These are phyloP conservation scores for Bubo scandiacus DNA, from an alignment of 2,113 vertebrate genomes.

Conservation along the genomic window DNA sequence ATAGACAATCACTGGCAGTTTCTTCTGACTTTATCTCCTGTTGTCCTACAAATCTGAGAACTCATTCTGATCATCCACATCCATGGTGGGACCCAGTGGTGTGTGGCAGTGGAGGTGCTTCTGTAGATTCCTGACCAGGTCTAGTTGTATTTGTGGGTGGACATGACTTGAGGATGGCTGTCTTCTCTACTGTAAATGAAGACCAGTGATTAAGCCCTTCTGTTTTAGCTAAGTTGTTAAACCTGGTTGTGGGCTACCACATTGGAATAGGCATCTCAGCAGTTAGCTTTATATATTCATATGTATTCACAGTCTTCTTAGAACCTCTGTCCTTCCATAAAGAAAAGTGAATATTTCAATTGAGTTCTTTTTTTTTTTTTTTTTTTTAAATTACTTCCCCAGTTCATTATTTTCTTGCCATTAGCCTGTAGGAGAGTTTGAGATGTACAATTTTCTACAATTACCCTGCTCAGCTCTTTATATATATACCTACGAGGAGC, in stretches of 20 bases:
- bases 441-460: neutral
- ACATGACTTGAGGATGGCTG: neutral
- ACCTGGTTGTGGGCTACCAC: too few species aligned
- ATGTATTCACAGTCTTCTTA: neutral
- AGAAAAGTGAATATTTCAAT: neutral
- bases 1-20: neutral
- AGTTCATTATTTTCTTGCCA: neutral
- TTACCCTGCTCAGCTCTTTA: neutral
- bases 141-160: neutral
- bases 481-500: accelerated
- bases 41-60: neutral
- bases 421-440: neutral
- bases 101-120: neutral
- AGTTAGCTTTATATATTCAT: neutral
- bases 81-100: neutral
- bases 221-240: neutral
- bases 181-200: neutral
- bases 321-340: neutral
- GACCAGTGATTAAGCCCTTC: neutral
- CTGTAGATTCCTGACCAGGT: neutral
- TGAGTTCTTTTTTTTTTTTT: neutral
- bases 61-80: neutral
- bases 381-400: neutral
- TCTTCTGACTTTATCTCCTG: neutral
- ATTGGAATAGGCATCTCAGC: neutral